These are phyloP conservation scores for Papilio glaucus DNA, from an alignment of 1,140 invertebrate genomes.

Conservation along the genomic window DNA sequence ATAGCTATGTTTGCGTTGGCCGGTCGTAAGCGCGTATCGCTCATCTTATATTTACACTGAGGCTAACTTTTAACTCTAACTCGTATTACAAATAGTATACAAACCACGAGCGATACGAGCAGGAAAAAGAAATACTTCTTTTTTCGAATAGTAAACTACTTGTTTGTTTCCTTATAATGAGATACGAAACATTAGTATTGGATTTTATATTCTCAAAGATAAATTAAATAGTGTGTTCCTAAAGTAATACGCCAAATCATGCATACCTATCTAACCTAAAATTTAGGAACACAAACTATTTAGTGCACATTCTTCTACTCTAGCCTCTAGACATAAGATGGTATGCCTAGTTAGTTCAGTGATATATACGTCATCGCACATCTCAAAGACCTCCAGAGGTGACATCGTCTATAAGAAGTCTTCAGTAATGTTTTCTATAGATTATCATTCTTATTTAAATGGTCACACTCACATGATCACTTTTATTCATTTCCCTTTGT, in stretches of 20 bases:
- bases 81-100: conserved; percentile 51
- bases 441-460: background rate
- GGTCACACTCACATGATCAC: background rate
- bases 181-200: no score
- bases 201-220: no score
- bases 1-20: conserved; percentile 52
- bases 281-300: no score
- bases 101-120: background rate
- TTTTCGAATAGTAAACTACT: background rate
- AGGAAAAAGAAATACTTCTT: conserved; percentile 5
- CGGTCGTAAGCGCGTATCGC: conserved; percentile 45
- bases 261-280: no score
- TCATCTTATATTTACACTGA: conserved; percentile 61
- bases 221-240: no score
- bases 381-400: background rate
- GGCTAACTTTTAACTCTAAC: conserved; percentile 45
- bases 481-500: conserved; percentile 11
- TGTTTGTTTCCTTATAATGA: no score
- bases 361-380: no score
- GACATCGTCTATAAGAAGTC: background rate
- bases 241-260: no score
- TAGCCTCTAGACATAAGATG: no score
- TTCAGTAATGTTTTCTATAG: background rate
- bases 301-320: no score
- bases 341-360: no score